Evolutionary conservation across 2,888 invertebrate genomes (phyloP), one percentile per base, ranked within the genome.

Genomic region (Drosophila kokeensis): DNA sequence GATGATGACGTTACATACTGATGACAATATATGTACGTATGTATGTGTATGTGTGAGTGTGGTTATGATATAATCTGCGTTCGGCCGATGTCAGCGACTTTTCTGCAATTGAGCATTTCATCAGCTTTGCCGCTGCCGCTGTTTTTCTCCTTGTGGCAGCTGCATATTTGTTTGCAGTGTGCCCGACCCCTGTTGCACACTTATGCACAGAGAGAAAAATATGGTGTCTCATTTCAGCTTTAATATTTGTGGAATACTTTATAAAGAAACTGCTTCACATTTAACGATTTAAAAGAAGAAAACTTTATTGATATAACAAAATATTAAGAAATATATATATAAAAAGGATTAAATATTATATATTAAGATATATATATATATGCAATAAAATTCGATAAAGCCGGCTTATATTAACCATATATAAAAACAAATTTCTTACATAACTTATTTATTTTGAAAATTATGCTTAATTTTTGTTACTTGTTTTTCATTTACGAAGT

Each of bases 31-130:
- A 45, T 24, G 21, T 24, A 24, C 21, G 15, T 24, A 45, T 42
- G 15, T 8, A 24, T 45, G 15, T 21, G 13, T 21, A 21, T 45
- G 15, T 15, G 24, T 45, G 21, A 15, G 15, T 87, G 82, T 76
- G 83, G 77, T 81, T 88, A 87, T 91, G 90, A 91, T 91, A 90
- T 92, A 91, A 90, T 92, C 90, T 91, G 78, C 69, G 77, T 75
- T 79, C 70, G 82, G 52, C 59, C 78, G 67, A 54, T 24, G 34
- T 34, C 75, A 69, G 69, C 74, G 61, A 63, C 75, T 79, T 78
- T 78, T 42, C 79, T 66, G 40, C 38, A 65, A 59, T 60, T 68
- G 67, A 78, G 79, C 66, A 73, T 80, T 76, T 80, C 86, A 72
- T 77, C 85, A 72, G 61, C 78, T 65, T 66, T 78, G 50, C 40